These are phyloP conservation scores for Kuschelorhynchus macadamiae DNA, from an alignment of 2,888 invertebrate species.

Conservation along the genomic window DNA sequence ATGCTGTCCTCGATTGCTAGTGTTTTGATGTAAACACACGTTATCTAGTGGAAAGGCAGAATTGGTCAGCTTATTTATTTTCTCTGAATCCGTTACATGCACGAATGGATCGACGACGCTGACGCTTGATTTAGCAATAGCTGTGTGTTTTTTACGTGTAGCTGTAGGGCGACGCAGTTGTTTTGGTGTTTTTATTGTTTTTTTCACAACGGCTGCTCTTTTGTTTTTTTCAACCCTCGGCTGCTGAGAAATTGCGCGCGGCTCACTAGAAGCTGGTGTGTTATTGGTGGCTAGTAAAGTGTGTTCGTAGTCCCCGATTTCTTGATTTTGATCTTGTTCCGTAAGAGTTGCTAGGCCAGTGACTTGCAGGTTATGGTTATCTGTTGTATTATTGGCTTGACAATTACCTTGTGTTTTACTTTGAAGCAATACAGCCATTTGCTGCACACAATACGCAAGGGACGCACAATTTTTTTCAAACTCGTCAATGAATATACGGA, in stretches of 20 bases:
- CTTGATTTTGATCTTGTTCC: neutral
- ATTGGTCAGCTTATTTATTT: neutral
- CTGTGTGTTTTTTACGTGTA: neutral
- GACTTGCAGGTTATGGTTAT: neutral
- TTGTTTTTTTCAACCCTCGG: too few species aligned
- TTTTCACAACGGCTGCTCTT: too few species aligned
- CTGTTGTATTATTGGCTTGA: neutral
- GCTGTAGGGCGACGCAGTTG: neutral
- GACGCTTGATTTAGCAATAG: neutral
- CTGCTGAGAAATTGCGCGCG: too few species aligned
- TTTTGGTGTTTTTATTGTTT: too few species aligned
- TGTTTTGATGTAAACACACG: conserved; percentile 3
- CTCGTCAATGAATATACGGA: neutral
- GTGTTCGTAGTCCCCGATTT: neutral
- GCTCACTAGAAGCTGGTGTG: neutral
- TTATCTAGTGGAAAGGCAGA: neutral
- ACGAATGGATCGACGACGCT: neutral
- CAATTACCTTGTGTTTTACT: neutral
- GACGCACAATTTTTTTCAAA: neutral
- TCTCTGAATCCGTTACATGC: neutral
- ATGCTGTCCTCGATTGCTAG: neutral
- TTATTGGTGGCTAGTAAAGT: neutral
- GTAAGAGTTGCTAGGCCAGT: neutral
- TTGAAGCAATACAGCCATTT: neutral
- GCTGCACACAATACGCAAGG: neutral